phyloP scores from a whole-genome alignment of 2,888 invertebrate species.

The Thumatha senex region DNA sequence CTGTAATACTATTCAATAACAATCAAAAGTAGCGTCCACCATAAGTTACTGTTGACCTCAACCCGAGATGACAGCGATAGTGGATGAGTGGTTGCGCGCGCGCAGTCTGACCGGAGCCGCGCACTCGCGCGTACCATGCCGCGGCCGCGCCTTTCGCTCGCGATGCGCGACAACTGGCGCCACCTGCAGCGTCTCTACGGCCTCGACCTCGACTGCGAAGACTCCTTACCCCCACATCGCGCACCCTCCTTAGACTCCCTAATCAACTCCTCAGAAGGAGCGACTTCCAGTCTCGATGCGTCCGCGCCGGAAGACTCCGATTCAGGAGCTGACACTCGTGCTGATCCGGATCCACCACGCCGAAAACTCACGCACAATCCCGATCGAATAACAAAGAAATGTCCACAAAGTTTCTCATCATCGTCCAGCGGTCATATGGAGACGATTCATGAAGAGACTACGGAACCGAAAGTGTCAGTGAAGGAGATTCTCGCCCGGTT shows the following conservation, averaged over 20 bases:
- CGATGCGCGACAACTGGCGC: constrained; percentile 83
- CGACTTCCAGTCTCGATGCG: constrained; percentile 84
- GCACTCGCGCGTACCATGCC: constrained; percentile 79
- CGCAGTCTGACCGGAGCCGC: constrained; percentile 67
- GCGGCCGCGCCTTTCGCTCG: constrained; percentile 77
- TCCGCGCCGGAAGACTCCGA: constrained; percentile 85
- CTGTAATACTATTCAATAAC: constrained; percentile 19
- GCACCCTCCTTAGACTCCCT: constrained; percentile 87
- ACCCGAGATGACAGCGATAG: constrained; percentile 43
- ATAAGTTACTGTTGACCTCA: constrained; percentile 42
- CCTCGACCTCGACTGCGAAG: constrained; percentile 67
- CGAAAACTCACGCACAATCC: constrained; percentile 48
- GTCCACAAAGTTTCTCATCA: constrained; percentile 76
- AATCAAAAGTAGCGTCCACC: constrained; percentile 35
- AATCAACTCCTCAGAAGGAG: constrained; percentile 87
- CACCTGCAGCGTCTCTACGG: constrained; percentile 78
- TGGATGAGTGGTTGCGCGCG: constrained; percentile 33
- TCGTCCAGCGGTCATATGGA: constrained; percentile 89
- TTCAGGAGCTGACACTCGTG: constrained; percentile 86
- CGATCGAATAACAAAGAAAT: constrained; percentile 62
- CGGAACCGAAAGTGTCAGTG: constrained; percentile 92
- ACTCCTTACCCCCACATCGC: constrained; percentile 61
- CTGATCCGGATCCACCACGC: constrained; percentile 64
- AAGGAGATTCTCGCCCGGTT: constrained; percentile 92
- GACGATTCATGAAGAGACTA: constrained; percentile 90